Conservation (phyloP, 1,140 invertebrate species). For the Scaptomyza montana region DNA sequence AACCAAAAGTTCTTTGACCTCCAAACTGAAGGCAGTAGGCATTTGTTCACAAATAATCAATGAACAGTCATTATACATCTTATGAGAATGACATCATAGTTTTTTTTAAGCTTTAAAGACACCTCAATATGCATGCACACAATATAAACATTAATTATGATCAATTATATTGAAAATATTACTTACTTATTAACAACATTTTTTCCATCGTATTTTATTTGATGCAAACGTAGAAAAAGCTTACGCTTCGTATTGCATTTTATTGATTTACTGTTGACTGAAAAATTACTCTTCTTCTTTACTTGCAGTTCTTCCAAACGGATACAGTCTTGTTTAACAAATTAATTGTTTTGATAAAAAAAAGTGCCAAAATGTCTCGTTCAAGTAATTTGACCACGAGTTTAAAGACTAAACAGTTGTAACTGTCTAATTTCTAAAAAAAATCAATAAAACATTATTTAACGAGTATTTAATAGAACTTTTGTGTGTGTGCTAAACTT, state of each 20-base stretch:
- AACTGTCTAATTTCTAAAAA: slow-evolving; percentile 17
- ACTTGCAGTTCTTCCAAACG: slow-evolving; percentile 55
- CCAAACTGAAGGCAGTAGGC: too few relatives aligned
- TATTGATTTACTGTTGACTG: slow-evolving; percentile 55
- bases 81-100: slow-evolving; percentile 16
- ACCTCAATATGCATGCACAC: not conserved
- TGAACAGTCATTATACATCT: slow-evolving; percentile 4
- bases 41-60: not conserved
- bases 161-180: too few relatives aligned
- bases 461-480: slow-evolving; percentile 9
- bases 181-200: too few relatives aligned
- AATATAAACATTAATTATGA: too few relatives aligned
- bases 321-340: slow-evolving; percentile 8
- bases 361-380: slow-evolving; percentile 67
- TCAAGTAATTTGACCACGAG: slow-evolving; percentile 66
- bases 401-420: slow-evolving; percentile 83
- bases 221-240: too few relatives aligned
- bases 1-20: not conserved
- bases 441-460: slow-evolving; percentile 4
- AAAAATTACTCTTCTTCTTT: slow-evolving; percentile 35
- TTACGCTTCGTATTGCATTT: slow-evolving; percentile 8
- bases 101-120: not conserved
- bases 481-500: not conserved
- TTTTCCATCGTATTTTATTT: too few relatives aligned
- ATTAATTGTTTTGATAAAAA: slow-evolving; percentile 18